Conservation (phyloP, 2,797 vertebrate species). For the Vireo griseus region DNA sequence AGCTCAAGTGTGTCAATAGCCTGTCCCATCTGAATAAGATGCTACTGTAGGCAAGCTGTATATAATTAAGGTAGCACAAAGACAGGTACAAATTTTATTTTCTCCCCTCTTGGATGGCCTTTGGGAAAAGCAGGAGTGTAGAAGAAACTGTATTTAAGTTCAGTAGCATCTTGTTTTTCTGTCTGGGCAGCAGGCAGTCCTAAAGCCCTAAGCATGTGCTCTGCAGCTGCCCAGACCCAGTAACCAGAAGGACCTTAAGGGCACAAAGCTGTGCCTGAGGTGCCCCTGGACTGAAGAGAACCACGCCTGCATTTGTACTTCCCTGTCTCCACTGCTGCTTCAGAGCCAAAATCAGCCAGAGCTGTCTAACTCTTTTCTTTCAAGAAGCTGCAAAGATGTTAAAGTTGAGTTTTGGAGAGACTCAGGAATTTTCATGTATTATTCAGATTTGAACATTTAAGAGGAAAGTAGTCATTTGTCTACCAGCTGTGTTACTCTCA, state of each 20-base stretch:
- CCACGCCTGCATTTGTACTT: not conserved
- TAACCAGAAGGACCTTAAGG: not conserved
- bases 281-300: not conserved
- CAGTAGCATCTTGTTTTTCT: not conserved
- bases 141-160: not conserved
- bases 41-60: not conserved
- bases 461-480: not conserved
- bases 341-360: not conserved
- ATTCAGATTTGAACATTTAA: not conserved
- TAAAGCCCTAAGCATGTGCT: not conserved
- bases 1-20: not conserved
- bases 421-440: not conserved
- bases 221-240: not conserved
- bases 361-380: not conserved
- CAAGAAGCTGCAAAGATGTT: not conserved
- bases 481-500: not conserved
- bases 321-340: not conserved
- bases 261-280: not conserved
- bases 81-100: not conserved
- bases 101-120: not conserved
- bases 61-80: not conserved
- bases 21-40: not conserved
- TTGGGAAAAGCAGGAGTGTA: not conserved
- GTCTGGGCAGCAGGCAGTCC: not conserved
- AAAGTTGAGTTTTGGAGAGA: not conserved